Evolutionary conservation across 1,140 invertebrate species (phyloP).

Genomic region (Hylyphantes graminicola): DNA sequence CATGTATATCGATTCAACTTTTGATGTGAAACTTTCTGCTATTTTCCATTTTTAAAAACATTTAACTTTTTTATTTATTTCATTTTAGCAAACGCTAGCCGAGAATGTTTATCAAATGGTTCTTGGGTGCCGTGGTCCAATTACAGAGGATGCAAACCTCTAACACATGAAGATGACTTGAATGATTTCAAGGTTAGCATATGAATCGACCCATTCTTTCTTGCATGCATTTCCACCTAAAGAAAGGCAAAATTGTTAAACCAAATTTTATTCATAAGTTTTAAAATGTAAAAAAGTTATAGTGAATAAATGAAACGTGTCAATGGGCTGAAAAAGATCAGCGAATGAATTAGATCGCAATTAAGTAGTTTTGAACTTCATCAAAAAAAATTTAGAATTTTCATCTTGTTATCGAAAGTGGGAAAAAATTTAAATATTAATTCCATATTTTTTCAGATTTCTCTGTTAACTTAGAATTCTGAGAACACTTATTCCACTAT

Average conservation of each 20-base stretch:
- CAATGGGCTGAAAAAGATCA: not conserved
- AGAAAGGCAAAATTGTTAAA: not conserved
- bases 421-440: too few relatives aligned
- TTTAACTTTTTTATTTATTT: constrained; percentile 41
- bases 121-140: constrained; percentile 78
- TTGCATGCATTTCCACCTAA: not conserved
- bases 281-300: not conserved
- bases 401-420: too few relatives aligned
- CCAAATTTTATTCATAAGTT: not conserved
- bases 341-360: not conserved
- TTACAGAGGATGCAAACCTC: constrained; percentile 74
- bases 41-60: too few relatives aligned
- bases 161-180: constrained; percentile 54
- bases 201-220: not conserved
- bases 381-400: too few relatives aligned
- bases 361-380: not conserved
- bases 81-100: constrained; percentile 79
- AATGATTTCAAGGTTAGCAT: constrained; percentile 30
- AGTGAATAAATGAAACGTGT: not conserved
- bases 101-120: constrained; percentile 76
- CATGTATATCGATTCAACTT: too few relatives aligned
- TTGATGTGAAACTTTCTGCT: too few relatives aligned
- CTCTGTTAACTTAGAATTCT: too few relatives aligned
- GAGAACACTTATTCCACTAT: too few relatives aligned
- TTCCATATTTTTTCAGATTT: too few relatives aligned